These are phyloP conservation scores for Apoda limacodes DNA, from an alignment of 2,888 invertebrate genomes.

Conservation along the genomic window DNA sequence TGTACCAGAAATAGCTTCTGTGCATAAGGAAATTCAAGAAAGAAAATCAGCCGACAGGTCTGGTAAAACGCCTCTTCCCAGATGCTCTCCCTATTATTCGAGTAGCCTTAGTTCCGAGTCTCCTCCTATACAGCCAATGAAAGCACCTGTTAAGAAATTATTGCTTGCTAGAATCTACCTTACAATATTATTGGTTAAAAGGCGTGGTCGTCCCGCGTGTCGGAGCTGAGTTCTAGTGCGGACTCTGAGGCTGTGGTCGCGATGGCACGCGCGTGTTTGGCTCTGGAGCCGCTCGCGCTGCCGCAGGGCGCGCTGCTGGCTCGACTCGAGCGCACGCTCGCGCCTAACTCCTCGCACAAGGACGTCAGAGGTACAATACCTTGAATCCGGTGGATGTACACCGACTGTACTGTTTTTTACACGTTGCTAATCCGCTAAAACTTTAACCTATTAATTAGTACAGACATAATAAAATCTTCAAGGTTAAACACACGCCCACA, in stretches of 20 bases:
- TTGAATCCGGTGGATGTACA: too few species aligned
- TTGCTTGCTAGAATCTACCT: conserved; percentile 67
- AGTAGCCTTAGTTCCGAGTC: conserved; percentile 81
- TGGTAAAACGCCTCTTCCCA: conserved; percentile 69
- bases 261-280: conserved; percentile 63
- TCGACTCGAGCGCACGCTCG: conserved; percentile 77
- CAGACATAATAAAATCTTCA: too few species aligned
- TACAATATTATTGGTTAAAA: too few species aligned
- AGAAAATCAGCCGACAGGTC: conserved; percentile 53
- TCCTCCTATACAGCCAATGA: conserved; percentile 75
- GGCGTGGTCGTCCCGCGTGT: conserved; percentile 52
- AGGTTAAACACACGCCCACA: too few species aligned
- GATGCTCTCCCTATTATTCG: conserved; percentile 81
- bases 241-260: conserved; percentile 39
- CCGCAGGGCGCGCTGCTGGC: conserved; percentile 83
- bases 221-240: conserved; percentile 25
- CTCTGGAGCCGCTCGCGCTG: conserved; percentile 85
- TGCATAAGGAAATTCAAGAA: conserved; percentile 55
- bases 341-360: conserved; percentile 20
- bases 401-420: too few species aligned
- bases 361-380: too few species aligned
- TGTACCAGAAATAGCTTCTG: conserved; percentile 64
- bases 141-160: conserved; percentile 74
- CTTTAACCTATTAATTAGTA: too few species aligned
- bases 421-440: too few species aligned